Evolutionary conservation across 2,113 vertebrate genomes (phyloP).

Genomic region (Pseudonaja textilis): DNA sequence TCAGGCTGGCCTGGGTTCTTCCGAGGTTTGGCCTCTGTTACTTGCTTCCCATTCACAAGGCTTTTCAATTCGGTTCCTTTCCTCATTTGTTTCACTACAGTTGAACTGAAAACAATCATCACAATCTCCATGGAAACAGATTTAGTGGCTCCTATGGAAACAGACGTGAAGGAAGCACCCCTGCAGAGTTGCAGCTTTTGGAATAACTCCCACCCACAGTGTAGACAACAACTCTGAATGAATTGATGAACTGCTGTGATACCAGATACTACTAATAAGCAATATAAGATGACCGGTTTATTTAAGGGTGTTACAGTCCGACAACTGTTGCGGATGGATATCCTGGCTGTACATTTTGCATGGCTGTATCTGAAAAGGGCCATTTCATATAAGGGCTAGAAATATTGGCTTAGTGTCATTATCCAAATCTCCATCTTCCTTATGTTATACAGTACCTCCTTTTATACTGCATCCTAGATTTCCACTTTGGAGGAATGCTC

Average conservation of each 20-base stretch:
- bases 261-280: background rate
- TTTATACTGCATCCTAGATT: background rate
- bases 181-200: conserved; percentile 10
- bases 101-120: conserved; percentile 19
- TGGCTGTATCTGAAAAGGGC: background rate
- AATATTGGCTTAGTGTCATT: background rate
- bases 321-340: no score
- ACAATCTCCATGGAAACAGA: conserved; percentile 33
- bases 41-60: background rate
- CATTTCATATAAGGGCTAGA: background rate
- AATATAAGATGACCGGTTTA: background rate
- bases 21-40: background rate
- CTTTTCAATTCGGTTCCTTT: background rate
- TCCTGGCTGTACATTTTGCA: background rate
- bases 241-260: background rate
- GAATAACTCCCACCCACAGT: background rate
- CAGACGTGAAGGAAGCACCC: conserved; percentile 10
- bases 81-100: conserved; percentile 23
- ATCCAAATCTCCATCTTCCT: background rate
- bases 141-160: conserved; percentile 37
- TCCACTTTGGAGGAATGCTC: background rate
- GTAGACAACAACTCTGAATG: background rate
- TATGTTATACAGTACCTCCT: background rate
- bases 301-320: background rate
- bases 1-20: no score